Evolutionary conservation across 2,113 vertebrate species (phyloP).

Genomic region (Chauna torquata): DNA sequence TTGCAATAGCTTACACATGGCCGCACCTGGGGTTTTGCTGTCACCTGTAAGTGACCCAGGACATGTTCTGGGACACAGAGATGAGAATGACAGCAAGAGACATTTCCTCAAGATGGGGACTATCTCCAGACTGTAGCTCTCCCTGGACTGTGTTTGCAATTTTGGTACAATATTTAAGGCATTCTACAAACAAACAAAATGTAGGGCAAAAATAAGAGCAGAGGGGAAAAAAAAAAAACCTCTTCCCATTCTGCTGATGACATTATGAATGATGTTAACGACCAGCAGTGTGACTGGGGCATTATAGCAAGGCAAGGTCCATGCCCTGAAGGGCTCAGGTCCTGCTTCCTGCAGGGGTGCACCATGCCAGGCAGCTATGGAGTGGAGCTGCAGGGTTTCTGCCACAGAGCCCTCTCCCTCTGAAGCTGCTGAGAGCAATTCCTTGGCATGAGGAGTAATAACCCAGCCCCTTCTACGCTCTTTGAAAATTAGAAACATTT

Average conservation of each 20-base stretch:
- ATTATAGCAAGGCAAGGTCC: not conserved
- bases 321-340: not conserved
- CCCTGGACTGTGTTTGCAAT: fast-evolving
- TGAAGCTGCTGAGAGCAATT: not conserved
- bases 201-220: not conserved
- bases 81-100: not conserved
- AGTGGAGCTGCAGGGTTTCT: not conserved
- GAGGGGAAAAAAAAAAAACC: not conserved
- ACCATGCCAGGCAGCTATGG: not conserved
- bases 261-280: not conserved
- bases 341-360: not conserved
- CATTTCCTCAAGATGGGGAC: not conserved
- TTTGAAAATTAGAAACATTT: not conserved
- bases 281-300: not conserved
- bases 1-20: not conserved
- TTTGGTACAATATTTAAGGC: not conserved
- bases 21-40: not conserved
- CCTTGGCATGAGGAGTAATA: not conserved
- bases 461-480: not conserved
- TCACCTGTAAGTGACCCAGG: not conserved
- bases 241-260: not conserved
- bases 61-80: not conserved
- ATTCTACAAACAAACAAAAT: not conserved
- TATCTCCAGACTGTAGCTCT: not conserved
- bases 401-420: not conserved